Conservation (phyloP, 2,797 vertebrate species). For the Sandelia bainsii region DNA sequence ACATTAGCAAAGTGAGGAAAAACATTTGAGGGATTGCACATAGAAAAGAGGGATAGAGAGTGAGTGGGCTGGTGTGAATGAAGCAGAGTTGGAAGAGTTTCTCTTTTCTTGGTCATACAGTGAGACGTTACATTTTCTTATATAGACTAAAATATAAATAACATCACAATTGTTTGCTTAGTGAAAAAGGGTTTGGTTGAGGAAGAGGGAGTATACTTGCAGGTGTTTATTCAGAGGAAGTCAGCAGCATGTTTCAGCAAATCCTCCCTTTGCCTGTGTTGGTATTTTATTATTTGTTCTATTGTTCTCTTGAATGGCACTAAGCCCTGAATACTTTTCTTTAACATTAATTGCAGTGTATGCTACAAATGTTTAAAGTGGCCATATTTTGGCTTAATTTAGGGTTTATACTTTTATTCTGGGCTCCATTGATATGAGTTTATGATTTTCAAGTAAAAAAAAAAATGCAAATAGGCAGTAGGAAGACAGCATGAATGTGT, state of each 20-base stretch:
- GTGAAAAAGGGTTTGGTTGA: slow-evolving; percentile 3
- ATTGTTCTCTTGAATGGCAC: no score
- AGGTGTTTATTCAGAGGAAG: slow-evolving; percentile 3
- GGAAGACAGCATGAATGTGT: no score
- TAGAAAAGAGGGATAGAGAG: neutral
- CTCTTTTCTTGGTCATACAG: neutral
- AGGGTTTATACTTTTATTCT: neutral
- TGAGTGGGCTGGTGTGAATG: neutral
- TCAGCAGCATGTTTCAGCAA: neutral
- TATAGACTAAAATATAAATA: slow-evolving; percentile 20
- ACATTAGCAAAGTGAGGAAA: slow-evolving; percentile 25
- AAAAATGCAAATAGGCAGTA: no score
- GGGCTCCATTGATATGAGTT: no score
- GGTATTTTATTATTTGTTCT: neutral
- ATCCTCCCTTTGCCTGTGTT: neutral
- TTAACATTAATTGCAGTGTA: neutral
- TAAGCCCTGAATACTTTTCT: neutral
- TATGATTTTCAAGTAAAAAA: no score
- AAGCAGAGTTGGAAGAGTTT: slow-evolving; percentile 24
- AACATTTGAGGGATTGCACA: slow-evolving; percentile 15
- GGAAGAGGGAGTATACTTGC: neutral
- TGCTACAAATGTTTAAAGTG: neutral
- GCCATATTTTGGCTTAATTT: no score
- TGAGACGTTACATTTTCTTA: slow-evolving; percentile 11
- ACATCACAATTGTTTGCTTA: slow-evolving; percentile 10